Evolutionary conservation across 1,140 invertebrate genomes (phyloP).

Genomic region (Drosophila fuyamai): DNA sequence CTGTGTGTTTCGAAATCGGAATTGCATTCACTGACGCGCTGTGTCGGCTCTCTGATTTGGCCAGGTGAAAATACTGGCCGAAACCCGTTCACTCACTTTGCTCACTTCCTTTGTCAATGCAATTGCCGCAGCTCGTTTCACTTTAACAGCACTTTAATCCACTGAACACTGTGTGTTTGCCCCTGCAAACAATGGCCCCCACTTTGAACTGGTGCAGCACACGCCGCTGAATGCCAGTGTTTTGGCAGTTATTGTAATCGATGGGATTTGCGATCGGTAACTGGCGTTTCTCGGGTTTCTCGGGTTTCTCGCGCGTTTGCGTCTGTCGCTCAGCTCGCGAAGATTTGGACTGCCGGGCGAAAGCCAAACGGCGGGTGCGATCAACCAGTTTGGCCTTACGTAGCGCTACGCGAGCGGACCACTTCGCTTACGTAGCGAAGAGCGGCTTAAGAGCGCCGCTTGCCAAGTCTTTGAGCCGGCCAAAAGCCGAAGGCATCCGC

Average conservation of each 20-base stretch:
- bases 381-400: conserved; percentile 76
- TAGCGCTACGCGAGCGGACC: conserved; percentile 8
- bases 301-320: conserved; percentile 52
- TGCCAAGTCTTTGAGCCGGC: conserved; percentile 11
- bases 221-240: conserved; percentile 43
- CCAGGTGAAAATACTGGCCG: conserved; percentile 65
- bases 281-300: conserved; percentile 25
- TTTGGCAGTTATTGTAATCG: conserved; percentile 55
- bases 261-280: conserved; percentile 3
- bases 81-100: conserved; percentile 71
- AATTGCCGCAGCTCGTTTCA: conserved; percentile 55
- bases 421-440: conserved; percentile 22
- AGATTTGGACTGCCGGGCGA: conserved; percentile 71
- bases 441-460: conserved; percentile 42
- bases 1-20: conserved; percentile 61
- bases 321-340: conserved; percentile 65
- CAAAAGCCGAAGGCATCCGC: conserved; percentile 16
- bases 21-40: conserved; percentile 58
- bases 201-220: conserved; percentile 31
- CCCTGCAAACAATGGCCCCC: conserved; percentile 20
- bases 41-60: conserved; percentile 33
- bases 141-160: conserved; percentile 28
- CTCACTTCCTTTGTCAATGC: conserved; percentile 71
- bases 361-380: conserved; percentile 75
- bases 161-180: conserved; percentile 1